Conservation (phyloP, 2,113 vertebrate species). For the Gasterosteus aculeatus region DNA sequence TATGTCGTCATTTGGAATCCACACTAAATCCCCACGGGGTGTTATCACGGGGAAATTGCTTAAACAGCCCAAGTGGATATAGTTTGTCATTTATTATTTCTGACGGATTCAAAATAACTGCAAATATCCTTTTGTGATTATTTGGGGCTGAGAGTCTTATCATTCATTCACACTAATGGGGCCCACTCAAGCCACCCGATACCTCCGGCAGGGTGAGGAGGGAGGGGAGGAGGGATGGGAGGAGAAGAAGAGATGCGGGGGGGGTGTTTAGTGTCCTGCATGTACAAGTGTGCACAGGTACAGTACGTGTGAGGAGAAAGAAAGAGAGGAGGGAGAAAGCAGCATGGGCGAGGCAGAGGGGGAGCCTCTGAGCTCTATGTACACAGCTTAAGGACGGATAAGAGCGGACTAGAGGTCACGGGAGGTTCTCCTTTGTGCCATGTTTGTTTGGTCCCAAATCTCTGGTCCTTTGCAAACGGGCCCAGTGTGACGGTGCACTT, state of each 20-base stretch:
- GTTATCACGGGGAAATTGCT: constrained; percentile 80
- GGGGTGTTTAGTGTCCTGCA: constrained; percentile 28
- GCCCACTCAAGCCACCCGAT: constrained; percentile 73
- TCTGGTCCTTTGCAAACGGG: constrained; percentile 35
- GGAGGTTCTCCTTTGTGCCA: constrained; percentile 44
- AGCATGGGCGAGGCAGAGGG: neutral
- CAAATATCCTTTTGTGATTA: constrained; percentile 73
- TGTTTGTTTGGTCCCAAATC: constrained; percentile 50
- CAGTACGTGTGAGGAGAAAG: constrained; percentile 14
- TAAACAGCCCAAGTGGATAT: constrained; percentile 81
- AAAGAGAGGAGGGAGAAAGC: neutral
- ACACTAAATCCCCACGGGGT: constrained; percentile 77
- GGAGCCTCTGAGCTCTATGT: constrained; percentile 18
- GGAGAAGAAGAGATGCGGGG: neutral
- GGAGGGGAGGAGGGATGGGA: neutral
- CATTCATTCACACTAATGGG: constrained; percentile 77
- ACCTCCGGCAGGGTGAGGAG: constrained; percentile 51
- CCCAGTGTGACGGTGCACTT: constrained; percentile 40
- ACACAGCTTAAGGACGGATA: constrained; percentile 34
- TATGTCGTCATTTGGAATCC: constrained; percentile 81
- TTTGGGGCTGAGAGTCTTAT: constrained; percentile 68
- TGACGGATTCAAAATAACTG: constrained; percentile 79
- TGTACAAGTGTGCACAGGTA: constrained; percentile 49
- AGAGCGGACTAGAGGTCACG: constrained; percentile 43
- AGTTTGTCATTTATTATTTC: constrained; percentile 82